Evolutionary conservation across 2,797 vertebrate genomes (phyloP), one percentile per base, ranked within the genome.

Genomic region (Rousettus madagascariensis): DNA sequence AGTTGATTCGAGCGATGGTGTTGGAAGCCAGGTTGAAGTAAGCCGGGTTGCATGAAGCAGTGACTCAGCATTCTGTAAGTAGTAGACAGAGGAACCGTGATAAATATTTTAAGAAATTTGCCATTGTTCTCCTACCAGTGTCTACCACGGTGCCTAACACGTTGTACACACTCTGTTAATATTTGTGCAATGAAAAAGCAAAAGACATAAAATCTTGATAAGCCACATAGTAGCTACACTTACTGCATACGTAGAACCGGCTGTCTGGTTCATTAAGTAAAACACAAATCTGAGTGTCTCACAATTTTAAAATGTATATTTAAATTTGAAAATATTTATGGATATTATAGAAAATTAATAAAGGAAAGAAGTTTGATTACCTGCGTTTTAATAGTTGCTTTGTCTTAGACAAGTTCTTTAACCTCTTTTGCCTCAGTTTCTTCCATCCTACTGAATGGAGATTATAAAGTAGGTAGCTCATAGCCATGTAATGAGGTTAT

Each of bases 181-280:
- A 65, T 77, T 68, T 90, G 24, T 85, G 53, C 22, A 68, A 72
- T 55, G n/a, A 71, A 69, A 53, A 65, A 90, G 17, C 68, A 30
- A 90, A 72, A 93, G 6, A 59, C 59, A 57, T 0, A 24, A 57
- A 83, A 55, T 49, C 36, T 80, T 91, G 49, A 63, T 79, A 85
- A 68, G 6, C 16, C 59, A 65, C 36, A 82, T 8, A 8, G 30
- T 17, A 63, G 38, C 24, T 83, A 49, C 4, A 26, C 11, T 86
- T 85, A 86, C 24, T 8, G 20, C n/a, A 41, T 33, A 41, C 43
- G 26, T 11, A 84, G 68, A 87, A 53, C 26, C 65, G 85, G 28
- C n/a, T 59, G 61, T 90, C 87, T 88, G 57, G 30, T 51, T 97
- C 66, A 75, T 24, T 53, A 86, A 86, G 41, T 33, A 26, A 87